Percentiles rank a stretch among this genome's conserved stretches.
phyloP scores from a whole-genome alignment of 2,888 invertebrate species.

The Amblyjoppa fuscipennis region DNA sequence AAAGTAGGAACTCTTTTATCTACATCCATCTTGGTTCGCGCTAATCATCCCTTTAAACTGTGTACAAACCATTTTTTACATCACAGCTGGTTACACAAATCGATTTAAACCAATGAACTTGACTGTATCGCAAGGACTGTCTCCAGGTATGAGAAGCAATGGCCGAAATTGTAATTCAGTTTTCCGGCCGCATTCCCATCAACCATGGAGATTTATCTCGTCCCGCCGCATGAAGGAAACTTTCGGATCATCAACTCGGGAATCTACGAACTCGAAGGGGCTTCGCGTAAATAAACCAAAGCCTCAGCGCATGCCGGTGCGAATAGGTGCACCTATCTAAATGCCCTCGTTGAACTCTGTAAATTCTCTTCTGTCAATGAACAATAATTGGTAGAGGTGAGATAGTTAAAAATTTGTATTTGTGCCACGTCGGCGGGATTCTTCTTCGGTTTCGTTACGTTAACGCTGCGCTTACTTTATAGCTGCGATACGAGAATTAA shows the following conservation, averaged over 20 bases:
- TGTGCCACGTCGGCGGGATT: neutral
- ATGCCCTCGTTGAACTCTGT: neutral
- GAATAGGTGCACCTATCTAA: neutral
- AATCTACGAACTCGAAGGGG: conserved; percentile 16
- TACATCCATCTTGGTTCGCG: too few relatives aligned
- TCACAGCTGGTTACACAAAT: too few relatives aligned
- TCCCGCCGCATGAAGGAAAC: neutral
- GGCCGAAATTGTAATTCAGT: conserved; percentile 14
- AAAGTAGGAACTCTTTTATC: too few relatives aligned
- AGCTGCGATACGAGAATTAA: neutral
- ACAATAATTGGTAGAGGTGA: neutral
- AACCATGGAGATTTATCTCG: conserved; percentile 34
- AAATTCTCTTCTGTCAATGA: neutral
- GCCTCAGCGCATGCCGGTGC: conserved; percentile 4
- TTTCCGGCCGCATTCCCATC: conserved; percentile 10
- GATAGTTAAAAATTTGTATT: neutral
- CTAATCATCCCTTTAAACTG: too few relatives aligned
- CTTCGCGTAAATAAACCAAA: conserved; percentile 47
- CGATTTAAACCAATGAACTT: too few relatives aligned
- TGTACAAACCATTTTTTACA: too few relatives aligned
- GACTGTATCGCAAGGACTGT: too few relatives aligned
- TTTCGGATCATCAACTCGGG: conserved; percentile 24
- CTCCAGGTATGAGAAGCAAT: too few relatives aligned
- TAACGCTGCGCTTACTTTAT: neutral
- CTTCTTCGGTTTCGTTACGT: neutral